Evolutionary conservation across 2,888 invertebrate species (phyloP), one percentile per base, ranked within the genome.

Genomic region (Tridacna gigas): DNA sequence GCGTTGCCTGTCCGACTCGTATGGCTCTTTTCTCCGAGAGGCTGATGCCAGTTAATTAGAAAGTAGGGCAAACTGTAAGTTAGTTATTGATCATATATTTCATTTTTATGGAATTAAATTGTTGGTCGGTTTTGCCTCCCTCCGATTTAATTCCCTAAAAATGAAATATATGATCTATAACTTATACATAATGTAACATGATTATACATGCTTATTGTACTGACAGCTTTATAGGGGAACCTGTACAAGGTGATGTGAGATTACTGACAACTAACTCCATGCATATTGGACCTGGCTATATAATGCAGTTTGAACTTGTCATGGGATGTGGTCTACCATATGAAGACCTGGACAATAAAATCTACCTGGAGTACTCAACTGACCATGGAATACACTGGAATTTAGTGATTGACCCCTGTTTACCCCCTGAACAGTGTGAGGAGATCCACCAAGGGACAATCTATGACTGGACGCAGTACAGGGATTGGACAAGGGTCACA

Each of bases 351-450:
- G 90, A 92, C 80, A 93, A 93, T 77, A 84, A 91, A 84, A 86
- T 94, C 13, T 90, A 92, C 74, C 91, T 95, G 69, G 94, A 95
- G 89, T 95, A 93, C 90, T 95, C 95, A 5, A 90, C 92, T 22
- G 93, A 95, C 88, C 94, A 95, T 87, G 95, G 95, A 11, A 92
- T 94, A 82, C 93, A 91, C 61, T 95, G 95, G 95, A 83, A 91
- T 61, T 89, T 94, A 78, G 94, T 95, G 4, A 89, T 92, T 37
- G 91, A 93, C 15, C 93, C 94, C 4, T 95, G 95, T 84, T 88
- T 93, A 47, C 95, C 94, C 18, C 94, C 95, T 0, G 88, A 87
- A 60, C 89, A 92, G 13, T 94, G 94, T 89, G 90, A 92, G 13
- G 90, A 91, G 61, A 94, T 93, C 77, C 91, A 92, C n/a, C 88